Conservation (phyloP, 1,140 invertebrate species). For the Pseudobourletiella spinata region DNA sequence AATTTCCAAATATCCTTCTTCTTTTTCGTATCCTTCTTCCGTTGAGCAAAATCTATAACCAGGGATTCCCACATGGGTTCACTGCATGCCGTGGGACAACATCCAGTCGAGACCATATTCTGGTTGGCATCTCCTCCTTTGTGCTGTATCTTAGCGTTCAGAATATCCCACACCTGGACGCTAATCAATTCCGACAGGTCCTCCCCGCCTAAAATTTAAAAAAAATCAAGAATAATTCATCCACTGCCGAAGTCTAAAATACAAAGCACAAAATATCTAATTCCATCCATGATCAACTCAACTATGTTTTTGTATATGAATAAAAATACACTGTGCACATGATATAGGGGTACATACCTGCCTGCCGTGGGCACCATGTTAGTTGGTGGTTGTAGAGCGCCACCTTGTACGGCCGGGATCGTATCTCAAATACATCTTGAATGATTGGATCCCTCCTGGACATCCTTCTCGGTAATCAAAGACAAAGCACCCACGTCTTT, state of each 20-base stretch:
- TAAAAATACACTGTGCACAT: too few relatives aligned
- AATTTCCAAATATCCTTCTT: slow-evolving; percentile 15
- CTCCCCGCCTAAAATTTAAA: slow-evolving; percentile 22
- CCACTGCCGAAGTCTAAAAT: not conserved
- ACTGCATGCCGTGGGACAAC: not conserved
- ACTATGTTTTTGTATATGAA: not conserved
- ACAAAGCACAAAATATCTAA: not conserved
- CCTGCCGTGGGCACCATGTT: slow-evolving; percentile 31
- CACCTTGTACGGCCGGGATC: slow-evolving; percentile 14
- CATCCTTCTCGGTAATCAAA: too few relatives aligned
- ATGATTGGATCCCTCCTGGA: not conserved
- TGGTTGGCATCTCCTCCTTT: not conserved
- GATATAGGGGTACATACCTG: not conserved
- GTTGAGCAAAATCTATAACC: slow-evolving; percentile 29
- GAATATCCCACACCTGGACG: slow-evolving; percentile 25
- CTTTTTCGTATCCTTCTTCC: slow-evolving; percentile 5
- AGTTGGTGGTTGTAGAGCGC: slow-evolving; percentile 27
- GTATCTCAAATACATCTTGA: not conserved
- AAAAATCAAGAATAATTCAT: too few relatives aligned
- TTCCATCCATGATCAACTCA: not conserved
- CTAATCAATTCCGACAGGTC: slow-evolving; percentile 34
- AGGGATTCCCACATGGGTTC: not conserved
- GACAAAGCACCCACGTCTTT: too few relatives aligned
- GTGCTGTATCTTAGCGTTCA: slow-evolving; percentile 19
- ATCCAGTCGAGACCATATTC: not conserved